A percentile compares a stretch with the other conserved stretches of the same genome.
These are phyloP conservation scores for Pteruthius melanotis DNA, from an alignment of 2,113 vertebrate genomes.

Conservation along the genomic window DNA sequence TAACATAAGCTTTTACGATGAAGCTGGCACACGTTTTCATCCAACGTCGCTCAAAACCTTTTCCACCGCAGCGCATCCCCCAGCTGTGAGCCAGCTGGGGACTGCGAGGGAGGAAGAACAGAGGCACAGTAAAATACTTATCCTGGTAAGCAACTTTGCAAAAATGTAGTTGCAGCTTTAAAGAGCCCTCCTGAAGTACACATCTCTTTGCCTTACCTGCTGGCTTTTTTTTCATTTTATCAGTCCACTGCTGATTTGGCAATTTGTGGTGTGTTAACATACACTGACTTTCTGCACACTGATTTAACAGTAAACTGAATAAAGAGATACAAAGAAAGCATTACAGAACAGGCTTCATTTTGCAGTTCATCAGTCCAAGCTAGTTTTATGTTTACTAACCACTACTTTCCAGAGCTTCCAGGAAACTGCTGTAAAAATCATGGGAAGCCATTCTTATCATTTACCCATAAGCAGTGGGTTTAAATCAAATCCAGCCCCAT, in stretches of 20 bases:
- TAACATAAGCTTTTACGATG: neutral
- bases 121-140: neutral
- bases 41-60: neutral
- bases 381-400: neutral
- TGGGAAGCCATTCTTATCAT: neutral
- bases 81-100: conserved; percentile 41
- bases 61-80: neutral
- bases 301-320: neutral
- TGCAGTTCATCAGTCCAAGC: neutral
- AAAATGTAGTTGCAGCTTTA: neutral
- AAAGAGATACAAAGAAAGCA: neutral
- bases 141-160: neutral
- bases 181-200: neutral
- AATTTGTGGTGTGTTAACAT: neutral
- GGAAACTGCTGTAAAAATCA: neutral
- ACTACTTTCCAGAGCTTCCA: neutral
- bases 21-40: neutral
- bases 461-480: neutral
- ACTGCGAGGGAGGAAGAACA: neutral
- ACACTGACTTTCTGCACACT: neutral
- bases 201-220: neutral
- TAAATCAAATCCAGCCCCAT: neutral
- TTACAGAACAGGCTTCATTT: neutral
- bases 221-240: neutral
- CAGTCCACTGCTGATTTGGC: neutral